phyloP scores from a whole-genome alignment of 2,888 invertebrate species.

The Malthinus seriepunctatus region DNA sequence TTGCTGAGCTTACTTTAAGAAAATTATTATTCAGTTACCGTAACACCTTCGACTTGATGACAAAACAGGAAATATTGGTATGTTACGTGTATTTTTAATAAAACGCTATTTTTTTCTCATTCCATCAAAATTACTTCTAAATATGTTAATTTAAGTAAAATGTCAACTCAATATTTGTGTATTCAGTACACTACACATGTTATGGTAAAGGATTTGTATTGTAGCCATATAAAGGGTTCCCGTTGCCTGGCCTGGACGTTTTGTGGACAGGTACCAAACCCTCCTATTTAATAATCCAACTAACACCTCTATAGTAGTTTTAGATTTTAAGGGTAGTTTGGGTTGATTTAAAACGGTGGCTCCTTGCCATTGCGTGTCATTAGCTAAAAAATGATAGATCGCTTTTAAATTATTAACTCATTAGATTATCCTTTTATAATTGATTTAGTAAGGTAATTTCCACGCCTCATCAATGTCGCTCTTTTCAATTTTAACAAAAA shows the following conservation, averaged over 20 bases:
- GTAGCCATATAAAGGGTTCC: constrained; percentile 25
- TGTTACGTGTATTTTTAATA: constrained; percentile 2
- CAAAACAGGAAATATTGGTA: constrained; percentile 3
- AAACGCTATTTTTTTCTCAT: too few species aligned
- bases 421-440: constrained; percentile 22
- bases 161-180: constrained; percentile 23
- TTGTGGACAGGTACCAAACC: constrained; percentile 26
- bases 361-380: constrained; percentile 28
- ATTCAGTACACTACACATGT: constrained; percentile 22
- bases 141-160: constrained; percentile 22
- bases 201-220: constrained; percentile 27
- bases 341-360: constrained; percentile 21
- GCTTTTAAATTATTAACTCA: constrained; percentile 22
- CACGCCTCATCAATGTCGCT: constrained; percentile 7
- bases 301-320: constrained; percentile 22
- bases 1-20: too few species aligned
- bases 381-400: constrained; percentile 23
- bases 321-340: constrained; percentile 28
- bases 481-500: too few species aligned
- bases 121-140: not conserved
- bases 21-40: constrained; percentile 3
- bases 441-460: constrained; percentile 20
- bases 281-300: constrained; percentile 32
- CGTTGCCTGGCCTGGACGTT: constrained; percentile 19
- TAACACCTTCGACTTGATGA: not conserved